Evolutionary conservation across 35 echinoderm and acorn worm genomes (phyloP).

Genomic region (Diadema setosum): DNA sequence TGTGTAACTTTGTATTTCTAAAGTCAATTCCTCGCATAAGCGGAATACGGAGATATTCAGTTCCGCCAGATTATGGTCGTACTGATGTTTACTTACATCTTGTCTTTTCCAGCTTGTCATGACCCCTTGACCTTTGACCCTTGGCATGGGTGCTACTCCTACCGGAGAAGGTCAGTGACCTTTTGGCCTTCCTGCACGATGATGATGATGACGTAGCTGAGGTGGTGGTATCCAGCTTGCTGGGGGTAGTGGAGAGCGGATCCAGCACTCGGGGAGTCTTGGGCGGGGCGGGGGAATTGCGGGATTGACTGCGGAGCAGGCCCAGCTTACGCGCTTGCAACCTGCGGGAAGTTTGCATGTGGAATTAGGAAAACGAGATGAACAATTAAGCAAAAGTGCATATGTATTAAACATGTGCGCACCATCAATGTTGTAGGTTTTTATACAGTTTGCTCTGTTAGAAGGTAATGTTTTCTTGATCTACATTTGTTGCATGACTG

Average conservation of each 20-base stretch:
- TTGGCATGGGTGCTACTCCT: neutral
- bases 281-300: conserved; percentile 24
- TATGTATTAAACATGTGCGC: no score
- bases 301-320: neutral
- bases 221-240: neutral
- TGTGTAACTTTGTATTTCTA: no score
- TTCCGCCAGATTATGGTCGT: no score
- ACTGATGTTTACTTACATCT: conserved; percentile 73
- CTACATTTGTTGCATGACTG: no score
- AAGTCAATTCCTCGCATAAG: no score
- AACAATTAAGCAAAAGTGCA: no score
- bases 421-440: no score
- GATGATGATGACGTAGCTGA: neutral
- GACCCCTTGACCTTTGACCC: conserved; percentile 38
- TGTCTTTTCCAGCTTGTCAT: conserved; percentile 61
- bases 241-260: neutral
- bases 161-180: conserved; percentile 15
- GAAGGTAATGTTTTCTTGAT: no score
- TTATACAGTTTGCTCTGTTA: no score
- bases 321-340: neutral
- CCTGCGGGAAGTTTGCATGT: no score
- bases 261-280: conserved; percentile 52
- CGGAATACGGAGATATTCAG: no score
- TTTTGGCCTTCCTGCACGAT: neutral
- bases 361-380: no score